Evolutionary conservation across 2,888 invertebrate species (phyloP).

Genomic region (Spicauda simplicius): DNA sequence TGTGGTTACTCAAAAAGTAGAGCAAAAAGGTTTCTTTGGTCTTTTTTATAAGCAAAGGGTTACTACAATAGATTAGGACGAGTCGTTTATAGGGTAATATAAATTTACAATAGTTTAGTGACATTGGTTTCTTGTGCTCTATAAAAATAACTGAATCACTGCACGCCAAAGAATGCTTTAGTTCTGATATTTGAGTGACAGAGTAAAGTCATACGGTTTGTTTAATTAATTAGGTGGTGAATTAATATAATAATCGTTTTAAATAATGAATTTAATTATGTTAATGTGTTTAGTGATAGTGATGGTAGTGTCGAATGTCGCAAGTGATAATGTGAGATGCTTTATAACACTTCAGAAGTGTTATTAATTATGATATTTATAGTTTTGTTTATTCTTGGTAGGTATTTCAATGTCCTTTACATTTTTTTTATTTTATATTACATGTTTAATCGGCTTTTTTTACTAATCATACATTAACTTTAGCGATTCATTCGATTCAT

Average conservation of each 20-base stretch:
- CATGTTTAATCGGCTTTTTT: no score
- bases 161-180: slow-evolving; percentile 62
- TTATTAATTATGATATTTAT: neutral
- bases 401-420: no score
- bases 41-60: slow-evolving; percentile 68
- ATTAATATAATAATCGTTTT: slow-evolving; percentile 9
- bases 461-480: no score
- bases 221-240: slow-evolving; percentile 35
- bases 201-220: slow-evolving; percentile 56
- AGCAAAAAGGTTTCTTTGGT: slow-evolving; percentile 71
- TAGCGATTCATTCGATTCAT: no score
- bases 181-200: slow-evolving; percentile 68
- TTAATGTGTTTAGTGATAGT: slow-evolving; percentile 32
- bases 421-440: no score
- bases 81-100: slow-evolving; percentile 73
- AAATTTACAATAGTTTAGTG: slow-evolving; percentile 68
- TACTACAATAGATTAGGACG: slow-evolving; percentile 60
- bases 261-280: neutral
- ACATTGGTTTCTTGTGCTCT: slow-evolving; percentile 70
- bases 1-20: slow-evolving; percentile 77
- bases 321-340: slow-evolving; percentile 23
- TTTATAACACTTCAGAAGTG: slow-evolving; percentile 8
- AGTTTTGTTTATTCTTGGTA: neutral
- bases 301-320: slow-evolving; percentile 28
- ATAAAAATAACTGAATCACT: slow-evolving; percentile 67